A percentile compares a stretch with the other conserved stretches of the same genome.
Conservation (phyloP, 2,797 vertebrate genomes). For the Orientallactaga sibirica region DNA sequence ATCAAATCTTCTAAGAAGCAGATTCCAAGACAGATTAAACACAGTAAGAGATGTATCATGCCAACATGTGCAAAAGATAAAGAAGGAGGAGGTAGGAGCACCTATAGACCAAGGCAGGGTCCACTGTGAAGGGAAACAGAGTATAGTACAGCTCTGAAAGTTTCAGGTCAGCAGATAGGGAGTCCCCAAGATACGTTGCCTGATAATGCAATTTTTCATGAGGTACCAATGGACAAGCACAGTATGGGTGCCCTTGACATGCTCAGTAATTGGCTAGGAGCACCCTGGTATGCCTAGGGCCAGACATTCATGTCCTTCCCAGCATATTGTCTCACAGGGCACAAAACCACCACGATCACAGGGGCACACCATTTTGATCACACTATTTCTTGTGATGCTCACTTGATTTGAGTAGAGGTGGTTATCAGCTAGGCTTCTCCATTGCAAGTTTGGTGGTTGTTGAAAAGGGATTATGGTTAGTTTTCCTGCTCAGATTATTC, state of each 20-base stretch:
- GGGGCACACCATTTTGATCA: background rate
- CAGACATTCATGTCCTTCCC: background rate
- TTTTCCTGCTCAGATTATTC: background rate
- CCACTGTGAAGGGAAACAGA: background rate
- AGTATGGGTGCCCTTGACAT: background rate
- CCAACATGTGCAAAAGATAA: background rate
- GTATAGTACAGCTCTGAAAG: background rate
- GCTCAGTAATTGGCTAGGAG: background rate
- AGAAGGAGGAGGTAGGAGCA: background rate
- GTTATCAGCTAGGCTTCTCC: background rate
- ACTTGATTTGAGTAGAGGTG: background rate
- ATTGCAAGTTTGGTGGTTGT: too few species aligned
- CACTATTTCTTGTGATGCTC: background rate
- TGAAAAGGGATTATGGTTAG: background rate
- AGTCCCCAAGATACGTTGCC: background rate
- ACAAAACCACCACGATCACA: too few species aligned
- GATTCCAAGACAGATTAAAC: background rate
- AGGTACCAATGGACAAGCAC: background rate
- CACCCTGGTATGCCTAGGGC: background rate
- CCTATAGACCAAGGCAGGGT: background rate
- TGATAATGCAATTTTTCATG: background rate
- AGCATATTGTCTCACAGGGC: background rate
- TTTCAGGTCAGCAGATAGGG: background rate
- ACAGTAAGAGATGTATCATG: background rate
- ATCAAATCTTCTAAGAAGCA: background rate